Evolutionary conservation across 2,113 vertebrate genomes (phyloP).

Genomic region (Podarcis cretensis): DNA sequence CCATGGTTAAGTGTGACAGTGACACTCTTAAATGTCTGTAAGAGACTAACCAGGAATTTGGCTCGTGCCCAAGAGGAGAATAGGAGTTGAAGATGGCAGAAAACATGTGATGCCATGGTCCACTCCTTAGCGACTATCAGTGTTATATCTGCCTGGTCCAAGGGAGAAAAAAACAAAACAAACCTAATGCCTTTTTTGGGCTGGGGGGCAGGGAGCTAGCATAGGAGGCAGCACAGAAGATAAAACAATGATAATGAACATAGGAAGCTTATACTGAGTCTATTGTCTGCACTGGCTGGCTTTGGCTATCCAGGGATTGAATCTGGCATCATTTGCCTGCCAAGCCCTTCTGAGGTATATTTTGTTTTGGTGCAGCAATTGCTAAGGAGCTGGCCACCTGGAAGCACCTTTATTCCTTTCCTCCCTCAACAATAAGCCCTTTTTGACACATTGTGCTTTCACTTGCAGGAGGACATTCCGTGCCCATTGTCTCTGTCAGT

Average conservation of each 20-base stretch:
- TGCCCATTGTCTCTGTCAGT: slow-evolving; percentile 88
- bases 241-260: neutral
- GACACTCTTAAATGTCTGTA: neutral
- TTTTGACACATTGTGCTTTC: slow-evolving; percentile 55
- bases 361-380: neutral
- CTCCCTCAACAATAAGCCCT: neutral
- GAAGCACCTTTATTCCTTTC: neutral
- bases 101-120: neutral
- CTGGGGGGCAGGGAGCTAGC: neutral
- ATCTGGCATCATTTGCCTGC: neutral
- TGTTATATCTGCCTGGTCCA: neutral
- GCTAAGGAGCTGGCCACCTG: neutral
- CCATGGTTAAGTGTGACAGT: neutral
- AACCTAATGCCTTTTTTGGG: neutral
- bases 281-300: too few species aligned
- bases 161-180: neutral
- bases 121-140: neutral
- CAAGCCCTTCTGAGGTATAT: neutral
- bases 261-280: neutral
- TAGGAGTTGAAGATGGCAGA: neutral
- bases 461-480: slow-evolving; percentile 84
- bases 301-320: neutral
- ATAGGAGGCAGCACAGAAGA: neutral
- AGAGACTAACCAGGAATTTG: neutral
- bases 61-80: too few species aligned